phyloP scores from a whole-genome alignment of 2,113 vertebrate species.

The Sinosuthora webbiana region DNA sequence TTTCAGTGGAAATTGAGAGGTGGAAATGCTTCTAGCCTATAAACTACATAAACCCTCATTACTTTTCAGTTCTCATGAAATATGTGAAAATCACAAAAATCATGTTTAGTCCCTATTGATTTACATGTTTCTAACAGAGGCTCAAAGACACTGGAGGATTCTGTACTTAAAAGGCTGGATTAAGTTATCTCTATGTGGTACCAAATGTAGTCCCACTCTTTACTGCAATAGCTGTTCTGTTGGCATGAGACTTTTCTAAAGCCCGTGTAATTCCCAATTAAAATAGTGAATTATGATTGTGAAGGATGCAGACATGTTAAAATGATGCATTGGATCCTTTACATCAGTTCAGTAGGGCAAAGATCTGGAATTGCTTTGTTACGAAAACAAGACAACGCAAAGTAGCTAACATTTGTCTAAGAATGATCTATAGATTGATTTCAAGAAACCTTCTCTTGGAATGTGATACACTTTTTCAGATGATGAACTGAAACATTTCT shows the following conservation, averaged over 20 bases:
- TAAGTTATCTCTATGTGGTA: neutral
- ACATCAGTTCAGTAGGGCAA: neutral
- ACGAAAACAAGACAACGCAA: neutral
- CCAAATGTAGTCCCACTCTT: neutral
- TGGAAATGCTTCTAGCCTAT: neutral
- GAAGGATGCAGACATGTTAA: neutral
- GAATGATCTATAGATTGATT: neutral
- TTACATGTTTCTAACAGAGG: neutral
- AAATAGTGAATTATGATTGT: neutral
- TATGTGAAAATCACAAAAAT: neutral
- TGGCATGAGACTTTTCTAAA: neutral
- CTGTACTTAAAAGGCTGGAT: neutral
- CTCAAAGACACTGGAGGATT: neutral
- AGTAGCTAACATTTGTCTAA: neutral
- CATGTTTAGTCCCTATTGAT: neutral
- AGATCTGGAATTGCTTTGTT: neutral
- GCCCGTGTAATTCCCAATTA: neutral
- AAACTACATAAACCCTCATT: neutral
- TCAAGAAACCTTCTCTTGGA: neutral
- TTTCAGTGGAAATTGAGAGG: neutral
- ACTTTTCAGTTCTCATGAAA: neutral
- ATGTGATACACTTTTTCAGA: neutral
- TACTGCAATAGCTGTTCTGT: neutral
- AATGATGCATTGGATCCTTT: neutral
- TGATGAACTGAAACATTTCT: neutral